These are phyloP conservation scores for Pristionchus entomophagus DNA, from an alignment of 2,888 invertebrate species.

Conservation along the genomic window DNA sequence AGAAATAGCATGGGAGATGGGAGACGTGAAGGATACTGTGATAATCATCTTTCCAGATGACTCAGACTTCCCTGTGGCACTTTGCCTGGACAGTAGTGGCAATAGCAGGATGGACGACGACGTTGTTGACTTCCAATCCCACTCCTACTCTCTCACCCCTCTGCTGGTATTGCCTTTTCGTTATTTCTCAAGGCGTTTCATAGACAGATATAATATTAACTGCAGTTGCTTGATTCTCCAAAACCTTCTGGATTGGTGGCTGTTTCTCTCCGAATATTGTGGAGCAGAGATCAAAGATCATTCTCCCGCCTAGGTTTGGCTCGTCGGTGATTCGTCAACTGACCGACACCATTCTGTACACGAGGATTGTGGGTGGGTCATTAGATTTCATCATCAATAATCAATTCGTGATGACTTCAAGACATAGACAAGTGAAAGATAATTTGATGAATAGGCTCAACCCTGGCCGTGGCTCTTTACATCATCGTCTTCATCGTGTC, in stretches of 20 bases:
- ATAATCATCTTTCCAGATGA: conserved; percentile 1
- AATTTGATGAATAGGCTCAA: background rate
- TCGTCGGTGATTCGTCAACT: background rate
- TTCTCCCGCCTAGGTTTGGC: conserved; percentile 33
- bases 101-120: conserved; percentile 14
- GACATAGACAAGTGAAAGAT: background rate
- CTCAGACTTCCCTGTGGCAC: conserved; percentile 35
- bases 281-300: background rate
- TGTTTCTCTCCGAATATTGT: too few relatives aligned
- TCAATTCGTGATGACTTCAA: too few relatives aligned
- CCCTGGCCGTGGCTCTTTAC: conserved; percentile 1
- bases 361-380: background rate
- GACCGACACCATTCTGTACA: conserved; percentile 31
- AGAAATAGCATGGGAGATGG: too few relatives aligned
- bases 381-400: too few relatives aligned
- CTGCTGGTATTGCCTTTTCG: background rate
- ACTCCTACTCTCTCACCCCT: background rate
- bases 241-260: too few relatives aligned
- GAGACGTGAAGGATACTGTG: too few relatives aligned
- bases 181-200: background rate
- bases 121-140: background rate
- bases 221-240: too few relatives aligned
- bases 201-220: too few relatives aligned
- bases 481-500: conserved; percentile 37
- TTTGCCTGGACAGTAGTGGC: background rate